Evolutionary conservation across 2,113 vertebrate species (phyloP).

Genomic region (Notarius quadriscutis): DNA sequence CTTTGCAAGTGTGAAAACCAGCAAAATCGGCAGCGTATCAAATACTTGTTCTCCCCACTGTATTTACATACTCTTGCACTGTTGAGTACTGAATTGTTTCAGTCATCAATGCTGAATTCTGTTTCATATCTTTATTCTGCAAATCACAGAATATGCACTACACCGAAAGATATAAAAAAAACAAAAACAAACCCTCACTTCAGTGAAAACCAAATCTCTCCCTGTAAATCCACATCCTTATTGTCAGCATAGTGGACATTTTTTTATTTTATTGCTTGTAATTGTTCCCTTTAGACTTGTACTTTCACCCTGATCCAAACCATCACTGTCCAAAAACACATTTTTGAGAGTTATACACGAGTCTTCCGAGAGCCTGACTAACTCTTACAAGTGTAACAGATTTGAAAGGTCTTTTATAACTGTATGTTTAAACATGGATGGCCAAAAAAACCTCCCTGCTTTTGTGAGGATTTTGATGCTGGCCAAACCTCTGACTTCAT

Average conservation of each 20-base stretch:
- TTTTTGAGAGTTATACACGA: too few relatives aligned
- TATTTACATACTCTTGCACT: not conserved
- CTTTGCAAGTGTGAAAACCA: too few relatives aligned
- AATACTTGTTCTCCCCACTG: too few relatives aligned
- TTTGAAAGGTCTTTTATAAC: not conserved
- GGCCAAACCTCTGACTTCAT: constrained; percentile 59
- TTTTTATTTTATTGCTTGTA: constrained; percentile 7
- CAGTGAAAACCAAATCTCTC: not conserved
- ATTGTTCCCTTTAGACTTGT: constrained; percentile 11
- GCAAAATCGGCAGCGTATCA: too few relatives aligned
- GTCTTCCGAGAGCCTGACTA: not conserved
- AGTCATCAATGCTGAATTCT: not conserved
- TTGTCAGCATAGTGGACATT: not conserved
- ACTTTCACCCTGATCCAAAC: not conserved
- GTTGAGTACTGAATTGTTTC: not conserved
- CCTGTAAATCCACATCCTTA: not conserved
- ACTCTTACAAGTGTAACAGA: not conserved
- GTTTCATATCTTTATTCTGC: not conserved
- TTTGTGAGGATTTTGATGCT: constrained; percentile 60
- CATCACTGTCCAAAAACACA: not conserved
- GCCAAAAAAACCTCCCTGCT: not conserved
- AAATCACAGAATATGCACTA: not conserved
- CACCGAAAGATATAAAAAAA: not conserved
- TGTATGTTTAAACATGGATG: not conserved
- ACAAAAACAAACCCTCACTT: not conserved